Evolutionary conservation across 1,140 invertebrate species (phyloP).

Genomic region (Lasioglossum albipes): DNA sequence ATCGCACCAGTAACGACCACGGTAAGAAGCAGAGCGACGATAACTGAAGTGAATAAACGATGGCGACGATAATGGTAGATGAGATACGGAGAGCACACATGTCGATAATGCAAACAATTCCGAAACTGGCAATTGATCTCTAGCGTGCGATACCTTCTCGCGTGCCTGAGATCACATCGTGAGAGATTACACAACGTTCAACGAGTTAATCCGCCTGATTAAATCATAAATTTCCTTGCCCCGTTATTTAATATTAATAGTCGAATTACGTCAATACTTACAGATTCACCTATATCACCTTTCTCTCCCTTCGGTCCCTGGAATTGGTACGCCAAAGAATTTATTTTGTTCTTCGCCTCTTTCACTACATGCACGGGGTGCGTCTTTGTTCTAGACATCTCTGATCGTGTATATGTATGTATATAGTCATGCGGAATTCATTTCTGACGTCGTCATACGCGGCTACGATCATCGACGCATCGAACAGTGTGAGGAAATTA

Average conservation of each 20-base stretch:
- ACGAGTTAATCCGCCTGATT: slow-evolving; percentile 1
- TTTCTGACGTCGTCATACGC: background rate
- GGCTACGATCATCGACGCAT: slow-evolving; percentile 13
- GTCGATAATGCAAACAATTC: background rate
- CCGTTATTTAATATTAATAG: slow-evolving; percentile 55
- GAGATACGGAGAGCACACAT: background rate
- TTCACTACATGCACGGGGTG: slow-evolving; percentile 47
- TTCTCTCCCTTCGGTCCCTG: slow-evolving; percentile 93
- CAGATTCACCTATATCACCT: slow-evolving; percentile 91
- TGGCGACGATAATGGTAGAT: background rate
- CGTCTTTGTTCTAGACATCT: slow-evolving; percentile 6
- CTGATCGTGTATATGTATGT: background rate
- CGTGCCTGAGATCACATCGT: background rate
- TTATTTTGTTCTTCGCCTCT: slow-evolving; percentile 48
- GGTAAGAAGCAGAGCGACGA: background rate
- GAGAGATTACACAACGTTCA: slow-evolving; percentile 1
- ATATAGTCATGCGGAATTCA: background rate
- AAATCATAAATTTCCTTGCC: slow-evolving; percentile 14
- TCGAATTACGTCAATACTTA: slow-evolving; percentile 82
- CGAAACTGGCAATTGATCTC: background rate
- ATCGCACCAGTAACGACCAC: background rate
- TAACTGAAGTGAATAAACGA: background rate
- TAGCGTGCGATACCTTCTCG: background rate
- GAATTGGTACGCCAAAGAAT: slow-evolving; percentile 74
- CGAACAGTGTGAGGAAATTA: slow-evolving; percentile 1